Evolutionary conservation across 2,797 vertebrate genomes (phyloP).

Genomic region (Bucorvus abyssinicus): DNA sequence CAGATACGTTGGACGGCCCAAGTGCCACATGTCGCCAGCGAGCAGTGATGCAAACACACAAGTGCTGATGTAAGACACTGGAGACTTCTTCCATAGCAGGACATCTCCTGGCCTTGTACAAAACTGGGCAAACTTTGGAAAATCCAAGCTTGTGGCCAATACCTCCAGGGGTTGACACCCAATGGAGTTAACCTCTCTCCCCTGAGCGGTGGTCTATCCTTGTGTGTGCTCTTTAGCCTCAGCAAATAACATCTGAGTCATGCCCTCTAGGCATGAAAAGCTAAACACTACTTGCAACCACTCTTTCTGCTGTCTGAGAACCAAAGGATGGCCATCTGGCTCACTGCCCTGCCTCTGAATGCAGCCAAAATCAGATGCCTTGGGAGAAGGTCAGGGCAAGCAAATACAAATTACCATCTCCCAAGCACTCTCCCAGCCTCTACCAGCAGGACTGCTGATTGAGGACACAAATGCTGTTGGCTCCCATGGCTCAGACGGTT

Average conservation of each 20-base stretch:
- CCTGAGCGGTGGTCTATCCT: not conserved
- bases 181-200: not conserved
- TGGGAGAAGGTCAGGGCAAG: not conserved
- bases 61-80: not conserved
- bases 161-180: not conserved
- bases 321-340: not conserved
- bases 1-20: accelerated
- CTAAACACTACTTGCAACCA: not conserved
- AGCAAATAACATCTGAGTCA: not conserved
- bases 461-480: not conserved
- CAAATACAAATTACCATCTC: not conserved
- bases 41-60: not conserved
- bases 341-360: not conserved
- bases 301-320: not conserved
- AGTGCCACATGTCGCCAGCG: not conserved
- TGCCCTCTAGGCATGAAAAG: not conserved
- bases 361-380: not conserved
- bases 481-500: not conserved
- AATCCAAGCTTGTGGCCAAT: not conserved
- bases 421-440: not conserved
- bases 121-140: not conserved
- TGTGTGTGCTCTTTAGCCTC: not conserved
- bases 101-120: not conserved
- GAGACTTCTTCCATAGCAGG: not conserved
- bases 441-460: not conserved